phyloP scores from a whole-genome alignment of 1,140 invertebrate genomes.

The Ips nitidus region DNA sequence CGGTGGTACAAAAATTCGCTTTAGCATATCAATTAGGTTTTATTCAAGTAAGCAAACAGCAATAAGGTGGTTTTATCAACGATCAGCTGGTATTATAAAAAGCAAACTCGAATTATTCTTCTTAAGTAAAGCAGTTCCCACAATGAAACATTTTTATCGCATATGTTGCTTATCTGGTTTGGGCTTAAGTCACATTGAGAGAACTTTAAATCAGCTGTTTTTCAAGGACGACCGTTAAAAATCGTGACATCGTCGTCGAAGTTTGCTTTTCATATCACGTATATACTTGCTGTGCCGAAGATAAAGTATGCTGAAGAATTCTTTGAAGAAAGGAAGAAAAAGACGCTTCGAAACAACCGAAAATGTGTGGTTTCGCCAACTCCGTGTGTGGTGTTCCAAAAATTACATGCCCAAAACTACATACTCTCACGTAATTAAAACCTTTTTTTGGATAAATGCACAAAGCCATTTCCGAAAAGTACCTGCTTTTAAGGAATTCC shows the following conservation, averaged over 20 bases:
- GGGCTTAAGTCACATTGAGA: constrained; percentile 14
- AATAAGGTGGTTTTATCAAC: no score
- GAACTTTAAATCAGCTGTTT: constrained; percentile 34
- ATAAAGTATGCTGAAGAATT: constrained; percentile 20
- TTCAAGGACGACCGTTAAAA: constrained; percentile 34
- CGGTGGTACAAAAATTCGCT: neutral
- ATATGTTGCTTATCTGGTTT: constrained; percentile 28
- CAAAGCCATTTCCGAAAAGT: constrained; percentile 17
- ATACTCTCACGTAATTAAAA: constrained; percentile 25
- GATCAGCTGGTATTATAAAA: no score
- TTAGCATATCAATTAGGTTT: neutral
- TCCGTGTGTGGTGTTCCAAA: constrained; percentile 5
- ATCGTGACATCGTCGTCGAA: constrained; percentile 9
- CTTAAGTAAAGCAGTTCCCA: neutral
- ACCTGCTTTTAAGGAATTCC: constrained; percentile 25
- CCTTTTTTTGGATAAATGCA: neutral
- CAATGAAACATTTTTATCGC: constrained; percentile 28
- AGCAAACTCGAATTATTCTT: no score
- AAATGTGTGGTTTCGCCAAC: neutral
- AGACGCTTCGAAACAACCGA: no score
- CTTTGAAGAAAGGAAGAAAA: neutral
- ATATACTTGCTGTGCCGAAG: neutral
- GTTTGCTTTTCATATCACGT: constrained; percentile 20
- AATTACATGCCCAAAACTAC: constrained; percentile 8
- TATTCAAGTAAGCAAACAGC: constrained; percentile 1